phyloP scores from a whole-genome alignment of 2,888 invertebrate species.

The Dasysyrphus albostriatus region DNA sequence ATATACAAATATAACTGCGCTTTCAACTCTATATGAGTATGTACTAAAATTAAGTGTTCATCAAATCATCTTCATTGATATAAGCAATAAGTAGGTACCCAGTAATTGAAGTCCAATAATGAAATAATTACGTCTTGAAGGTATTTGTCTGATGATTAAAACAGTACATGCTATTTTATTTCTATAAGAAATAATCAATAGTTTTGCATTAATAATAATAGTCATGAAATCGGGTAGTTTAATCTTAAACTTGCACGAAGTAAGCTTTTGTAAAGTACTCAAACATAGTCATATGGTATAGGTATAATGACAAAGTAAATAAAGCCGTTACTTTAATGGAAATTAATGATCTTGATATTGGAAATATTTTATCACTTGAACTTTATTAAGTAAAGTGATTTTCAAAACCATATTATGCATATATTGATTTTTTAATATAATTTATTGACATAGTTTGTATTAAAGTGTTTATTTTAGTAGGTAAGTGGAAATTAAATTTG shows the following conservation, averaged over 20 bases:
- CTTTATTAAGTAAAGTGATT: no score
- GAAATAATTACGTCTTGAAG: constrained; percentile 13
- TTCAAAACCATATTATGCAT: no score
- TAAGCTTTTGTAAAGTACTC: not conserved
- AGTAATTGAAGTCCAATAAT: constrained; percentile 20
- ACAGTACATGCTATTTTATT: constrained; percentile 5
- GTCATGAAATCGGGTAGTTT: not conserved
- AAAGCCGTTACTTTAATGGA: not conserved
- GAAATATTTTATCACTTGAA: no score
- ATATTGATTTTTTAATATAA: no score
- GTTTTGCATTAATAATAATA: not conserved
- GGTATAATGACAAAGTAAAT: not conserved
- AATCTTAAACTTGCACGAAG: constrained; percentile 8
- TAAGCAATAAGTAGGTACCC: not conserved
- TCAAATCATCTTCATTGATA: not conserved
- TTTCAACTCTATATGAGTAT: no score
- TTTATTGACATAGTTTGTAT: no score
- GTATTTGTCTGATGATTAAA: constrained; percentile 7
- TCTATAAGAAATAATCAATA: not conserved
- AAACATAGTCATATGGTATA: not conserved
- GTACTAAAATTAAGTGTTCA: not conserved
- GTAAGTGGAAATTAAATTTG: no score
- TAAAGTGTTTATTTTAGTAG: no score
- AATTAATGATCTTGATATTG: no score
- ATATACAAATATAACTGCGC: no score